Conservation (phyloP, 2,888 invertebrate genomes). For the Mythimna impura region DNA sequence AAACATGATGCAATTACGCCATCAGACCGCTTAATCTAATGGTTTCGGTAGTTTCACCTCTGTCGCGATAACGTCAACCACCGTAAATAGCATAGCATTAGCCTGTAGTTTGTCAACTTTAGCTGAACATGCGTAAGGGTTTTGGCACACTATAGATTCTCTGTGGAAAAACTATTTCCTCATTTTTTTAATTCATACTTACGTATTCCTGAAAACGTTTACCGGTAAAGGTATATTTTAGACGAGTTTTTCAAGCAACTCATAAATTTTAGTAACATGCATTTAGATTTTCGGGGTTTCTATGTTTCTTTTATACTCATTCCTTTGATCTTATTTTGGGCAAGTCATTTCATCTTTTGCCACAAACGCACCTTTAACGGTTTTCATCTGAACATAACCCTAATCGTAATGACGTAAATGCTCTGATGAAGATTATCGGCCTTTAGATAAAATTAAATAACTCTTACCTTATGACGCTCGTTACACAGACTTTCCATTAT, state of each 20-base stretch:
- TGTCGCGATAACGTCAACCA: constrained; percentile 85
- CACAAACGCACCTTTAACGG: neutral
- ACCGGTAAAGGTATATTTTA: neutral
- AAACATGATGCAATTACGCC: constrained; percentile 70
- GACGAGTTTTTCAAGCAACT: neutral
- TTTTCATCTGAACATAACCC: constrained; percentile 29
- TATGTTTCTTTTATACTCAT: neutral
- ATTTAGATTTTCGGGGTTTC: neutral
- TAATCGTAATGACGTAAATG: constrained; percentile 79
- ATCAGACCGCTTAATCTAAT: constrained; percentile 78
- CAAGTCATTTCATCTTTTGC: neutral
- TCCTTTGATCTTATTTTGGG: constrained; percentile 28
- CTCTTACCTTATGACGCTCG: constrained; percentile 52
- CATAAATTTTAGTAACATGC: neutral
- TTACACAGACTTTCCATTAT: constrained; percentile 39
- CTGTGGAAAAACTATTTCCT: neutral
- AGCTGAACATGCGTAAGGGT: constrained; percentile 77
- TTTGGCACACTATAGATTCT: constrained; percentile 28
- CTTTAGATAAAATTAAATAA: constrained; percentile 78
- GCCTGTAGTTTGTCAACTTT: constrained; percentile 80
- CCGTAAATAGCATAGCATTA: constrained; percentile 83
- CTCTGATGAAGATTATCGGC: constrained; percentile 77
- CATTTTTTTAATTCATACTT: neutral
- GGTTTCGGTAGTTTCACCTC: constrained; percentile 78
- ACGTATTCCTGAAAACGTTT: neutral